Evolutionary conservation across 2,113 vertebrate species (phyloP), one percentile per base, ranked within the genome.

Genomic region (Paedocypris sp.): DNA sequence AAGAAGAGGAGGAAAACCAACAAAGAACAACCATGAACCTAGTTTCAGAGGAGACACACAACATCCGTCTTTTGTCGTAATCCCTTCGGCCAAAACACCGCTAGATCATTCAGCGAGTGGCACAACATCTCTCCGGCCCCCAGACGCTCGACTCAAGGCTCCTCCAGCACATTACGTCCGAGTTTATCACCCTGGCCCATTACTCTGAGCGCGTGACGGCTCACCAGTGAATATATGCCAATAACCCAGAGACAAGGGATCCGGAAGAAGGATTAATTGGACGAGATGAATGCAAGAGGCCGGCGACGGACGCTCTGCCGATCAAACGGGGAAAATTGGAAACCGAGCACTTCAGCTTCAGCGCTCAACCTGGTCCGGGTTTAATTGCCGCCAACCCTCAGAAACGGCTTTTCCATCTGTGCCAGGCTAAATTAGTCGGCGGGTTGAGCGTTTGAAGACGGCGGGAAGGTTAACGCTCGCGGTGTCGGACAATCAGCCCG

Each of bases 81-180:
- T 16, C 58, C 53, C 50, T 46, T 18, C 18, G 9, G 47, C 67
- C 46, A 53, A 42, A 19, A 46, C 29, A 22, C 18, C 38, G 57
- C 47, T 20, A 58, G 61, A 47, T 18, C 41, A 13, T 35, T 23
- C n/a, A 2, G 15, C 19, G 18, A 7, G 12, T 20, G 7, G 16
- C 32, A 15, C 33, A 29, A 58, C 48, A 47, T 45, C 46, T 39
- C 45, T 29, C 38, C 15, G 16, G 13, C 32, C 47, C 19, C 9
- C 41, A 46, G 32, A 61, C 47, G 48, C 39, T 68, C 50, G 2
- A 12, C 51, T 28, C 49, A 43, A 41, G 26, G 22, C 61, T 32
- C 13, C 2, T 6, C 6, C 15, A 62, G 36, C 22, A 58, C 20
- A 35, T 32, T 45, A n/a, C n/a, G n/a, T n/a, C n/a, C n/a, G n/a